Base-by-base conservation (phyloP, 1,140 invertebrate genomes). In the Antheraea mylitta region DNA sequence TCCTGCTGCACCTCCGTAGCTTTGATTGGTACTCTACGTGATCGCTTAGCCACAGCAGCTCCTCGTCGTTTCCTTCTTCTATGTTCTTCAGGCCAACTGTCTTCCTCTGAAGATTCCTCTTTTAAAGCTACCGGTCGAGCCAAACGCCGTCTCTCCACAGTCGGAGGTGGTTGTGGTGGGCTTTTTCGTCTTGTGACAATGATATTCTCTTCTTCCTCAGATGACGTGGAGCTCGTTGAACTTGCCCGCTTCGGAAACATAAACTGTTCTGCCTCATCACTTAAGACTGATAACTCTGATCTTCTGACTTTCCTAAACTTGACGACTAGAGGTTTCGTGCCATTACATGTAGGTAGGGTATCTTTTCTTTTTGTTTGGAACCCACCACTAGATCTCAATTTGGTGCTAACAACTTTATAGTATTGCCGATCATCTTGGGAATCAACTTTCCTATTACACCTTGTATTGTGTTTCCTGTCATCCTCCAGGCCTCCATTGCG, bases 221-320 rank as follows among this genome's bases (percentile, higher is more conserved):
- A 93, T 38, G 88, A 90, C 0, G 85, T 81, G 1, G 88, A 90
- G 68, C 93, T 94, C 0, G 93, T 93, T 13, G 95, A 94, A 22
- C 94, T 94, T 0, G 88, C 88, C 38, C 94, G 93, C 70, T 94
- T 94, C 0, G 95, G 94, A 82, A 97, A 97, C 94, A 97, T 96
- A 81, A 97, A 97, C 64, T 95, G 96, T 75, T 97, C 96, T 0
- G 96, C 96, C 83, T 97, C 96, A 70, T 96, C 95, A 69, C 96
- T 97, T 0, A 97, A 81, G 18, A 96, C 92, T 0, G 95, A 95
- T 18, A 97, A 77, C 85, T 97, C 96, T 0, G 96, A 95, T 64
- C 95, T 94, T 19, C 96, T 92, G 6, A 96, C 93, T 66, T 95
- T 95, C 36, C 89, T 81, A 73, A 96, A 96, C 73, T 96, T 95